Evolutionary conservation across 1,140 invertebrate species (phyloP).

Genomic region (Ips typographus): DNA sequence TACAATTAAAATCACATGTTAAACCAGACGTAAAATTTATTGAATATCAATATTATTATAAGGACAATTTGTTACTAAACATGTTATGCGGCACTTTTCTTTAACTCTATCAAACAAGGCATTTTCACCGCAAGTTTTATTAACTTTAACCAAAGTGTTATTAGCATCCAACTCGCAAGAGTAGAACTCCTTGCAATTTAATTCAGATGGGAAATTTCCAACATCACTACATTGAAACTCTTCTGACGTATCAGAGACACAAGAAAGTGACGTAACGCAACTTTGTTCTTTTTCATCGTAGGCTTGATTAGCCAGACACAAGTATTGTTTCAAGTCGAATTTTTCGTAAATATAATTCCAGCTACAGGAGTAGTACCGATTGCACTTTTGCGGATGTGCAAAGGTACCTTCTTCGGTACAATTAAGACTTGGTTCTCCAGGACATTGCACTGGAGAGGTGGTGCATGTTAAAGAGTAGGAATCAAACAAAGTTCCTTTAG

Average conservation of each 20-base stretch:
- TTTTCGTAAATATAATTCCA: constrained; percentile 36
- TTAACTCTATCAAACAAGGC: constrained; percentile 39
- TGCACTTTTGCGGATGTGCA: constrained; percentile 43
- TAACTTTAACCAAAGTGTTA: constrained; percentile 22
- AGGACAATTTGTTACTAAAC: constrained; percentile 40
- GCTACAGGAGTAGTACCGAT: constrained; percentile 43
- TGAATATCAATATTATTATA: constrained; percentile 29
- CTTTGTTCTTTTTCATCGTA: constrained; percentile 26
- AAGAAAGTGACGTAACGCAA: constrained; percentile 28
- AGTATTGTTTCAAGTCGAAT: constrained; percentile 39
- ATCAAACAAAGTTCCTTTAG: constrained; percentile 39
- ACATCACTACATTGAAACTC: constrained; percentile 37
- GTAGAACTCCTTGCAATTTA: constrained; percentile 44
- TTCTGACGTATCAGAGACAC: not conserved
- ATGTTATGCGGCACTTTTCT: constrained; percentile 37
- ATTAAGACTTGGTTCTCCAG: constrained; percentile 34
- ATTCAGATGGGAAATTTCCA: constrained; percentile 41
- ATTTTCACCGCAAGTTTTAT: constrained; percentile 36
- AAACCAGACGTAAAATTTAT: not conserved
- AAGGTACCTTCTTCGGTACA: constrained; percentile 39
- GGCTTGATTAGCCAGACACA: constrained; percentile 33
- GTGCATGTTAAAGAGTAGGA: constrained; percentile 39
- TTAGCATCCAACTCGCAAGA: constrained; percentile 31
- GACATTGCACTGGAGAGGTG: constrained; percentile 44
- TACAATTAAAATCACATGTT: no score